Base-by-base conservation (phyloP, 2,113 vertebrate genomes). In the Amphiprion percula region DNA sequence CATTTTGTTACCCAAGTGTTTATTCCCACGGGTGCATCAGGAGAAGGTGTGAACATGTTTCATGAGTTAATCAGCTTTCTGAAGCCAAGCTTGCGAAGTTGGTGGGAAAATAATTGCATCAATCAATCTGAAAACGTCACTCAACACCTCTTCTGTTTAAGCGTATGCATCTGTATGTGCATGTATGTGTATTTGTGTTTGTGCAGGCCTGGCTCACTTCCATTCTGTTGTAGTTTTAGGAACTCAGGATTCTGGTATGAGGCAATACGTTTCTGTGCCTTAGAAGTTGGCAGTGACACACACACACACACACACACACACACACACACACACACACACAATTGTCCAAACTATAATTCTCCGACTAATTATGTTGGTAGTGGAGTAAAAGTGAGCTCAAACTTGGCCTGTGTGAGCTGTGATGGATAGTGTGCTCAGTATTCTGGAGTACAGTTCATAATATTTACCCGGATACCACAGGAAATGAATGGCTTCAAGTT, bases 391-490 rank as follows among this genome's bases (percentile, higher is more conserved):
- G 80, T 84, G 77, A 85, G 78, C 81, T 87, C 66, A 87, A 83
- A 83, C 83, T 88, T 93, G 82, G 90, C 89, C 46, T 66, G 70
- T 78, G 84, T 79, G 53, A 59, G 70, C 55, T 75, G 26, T 93
- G 93, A 93, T 93, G 89, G 86, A 94, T 93, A 71, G 86, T 81
- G 71, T 75, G 80, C 84, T 75, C 80, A 47, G 79, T 66, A 69
- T 75, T 85, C 79, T 87, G 77, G 84, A 92, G 90, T 90, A 69
- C 69, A 82, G 79, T 85, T 93, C 86, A 92, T 92, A 92, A 92
- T 93, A 91, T 94, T 94, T 91, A 89, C 87, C 83, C 84, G 83
- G 88, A 93, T 88, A 92, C 88, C 6, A 7, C 83, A 91, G 89
- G 92, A 93, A 94, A 94, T 91, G 78, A 93, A 85, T 60, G 79